A percentile compares a stretch with the other conserved stretches of the same genome.
phyloP scores from a whole-genome alignment of 2,888 invertebrate species.

The Cotesia congregata region DNA sequence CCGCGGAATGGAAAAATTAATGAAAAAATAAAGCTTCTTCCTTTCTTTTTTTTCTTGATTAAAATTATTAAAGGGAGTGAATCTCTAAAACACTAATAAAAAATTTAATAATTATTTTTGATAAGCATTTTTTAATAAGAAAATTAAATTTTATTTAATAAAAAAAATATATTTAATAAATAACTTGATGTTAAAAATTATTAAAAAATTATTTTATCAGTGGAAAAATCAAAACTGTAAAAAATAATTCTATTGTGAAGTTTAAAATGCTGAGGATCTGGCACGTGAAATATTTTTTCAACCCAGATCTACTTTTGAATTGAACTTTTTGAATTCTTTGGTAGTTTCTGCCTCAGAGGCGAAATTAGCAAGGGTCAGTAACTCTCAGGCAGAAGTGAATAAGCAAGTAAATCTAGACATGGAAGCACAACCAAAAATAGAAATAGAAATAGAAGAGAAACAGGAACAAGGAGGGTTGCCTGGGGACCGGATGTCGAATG shows the following conservation, averaged over 20 bases:
- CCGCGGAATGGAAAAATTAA: constrained; percentile 1
- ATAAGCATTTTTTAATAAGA: no score
- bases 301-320: constrained; percentile 15
- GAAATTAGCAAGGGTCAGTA: not conserved
- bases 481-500: constrained; percentile 45
- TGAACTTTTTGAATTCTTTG: constrained; percentile 30
- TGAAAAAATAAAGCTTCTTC: not conserved
- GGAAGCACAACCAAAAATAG: constrained; percentile 1
- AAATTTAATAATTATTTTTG: no score
- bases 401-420: not conserved
- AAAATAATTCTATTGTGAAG: constrained; percentile 30
- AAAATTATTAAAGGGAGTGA: no score
- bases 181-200: no score
- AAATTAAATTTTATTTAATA: no score
- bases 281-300: constrained; percentile 25
- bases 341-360: constrained; percentile 33
- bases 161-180: no score
- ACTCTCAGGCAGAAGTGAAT: not conserved
- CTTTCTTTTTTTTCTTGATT: no score
- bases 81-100: no score
- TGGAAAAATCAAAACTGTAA: not conserved
- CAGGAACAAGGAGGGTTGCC: constrained; percentile 1
- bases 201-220: no score
- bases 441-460: not conserved
- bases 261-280: constrained; percentile 7